Evolutionary conservation across 2,888 invertebrate species (phyloP).

Genomic region (Drosophila monieri): DNA sequence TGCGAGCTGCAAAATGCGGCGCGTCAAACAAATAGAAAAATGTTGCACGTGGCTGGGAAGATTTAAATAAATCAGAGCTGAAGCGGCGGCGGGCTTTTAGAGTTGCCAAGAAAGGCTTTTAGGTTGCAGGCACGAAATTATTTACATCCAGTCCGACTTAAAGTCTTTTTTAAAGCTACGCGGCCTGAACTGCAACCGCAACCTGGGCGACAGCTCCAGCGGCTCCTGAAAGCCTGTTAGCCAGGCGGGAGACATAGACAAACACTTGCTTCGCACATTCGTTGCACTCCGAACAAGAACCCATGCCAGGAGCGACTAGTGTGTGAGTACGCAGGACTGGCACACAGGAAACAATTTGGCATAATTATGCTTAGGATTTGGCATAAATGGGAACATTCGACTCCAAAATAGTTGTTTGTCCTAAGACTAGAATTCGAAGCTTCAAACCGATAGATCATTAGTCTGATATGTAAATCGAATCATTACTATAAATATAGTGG

Average conservation of each 20-base stretch:
- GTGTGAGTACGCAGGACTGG: slow-evolving; percentile 41
- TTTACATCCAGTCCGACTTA: slow-evolving; percentile 1
- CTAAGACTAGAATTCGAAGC: no score
- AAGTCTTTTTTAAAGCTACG: slow-evolving; percentile 19
- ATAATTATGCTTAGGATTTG: not conserved
- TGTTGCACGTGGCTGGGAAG: slow-evolving; percentile 50
- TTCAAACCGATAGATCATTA: not conserved
- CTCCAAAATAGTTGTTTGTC: no score
- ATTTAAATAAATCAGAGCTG: slow-evolving; percentile 48
- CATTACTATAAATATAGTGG: no score
- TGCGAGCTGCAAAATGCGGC: slow-evolving; percentile 39
- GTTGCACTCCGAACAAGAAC: slow-evolving; percentile 47
- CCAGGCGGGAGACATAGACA: slow-evolving; percentile 20
- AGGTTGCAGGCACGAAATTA: not conserved
- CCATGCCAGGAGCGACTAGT: slow-evolving; percentile 41
- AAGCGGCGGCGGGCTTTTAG: slow-evolving; percentile 3
- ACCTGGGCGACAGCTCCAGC: slow-evolving; percentile 38
- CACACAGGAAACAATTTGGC: slow-evolving; percentile 30
- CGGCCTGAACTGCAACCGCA: slow-evolving; percentile 37
- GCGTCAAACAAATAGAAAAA: slow-evolving; percentile 57
- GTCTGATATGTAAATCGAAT: no score
- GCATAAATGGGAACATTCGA: not conserved
- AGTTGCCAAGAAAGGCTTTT: not conserved
- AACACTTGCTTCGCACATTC: slow-evolving; percentile 33
- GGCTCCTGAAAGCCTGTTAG: slow-evolving; percentile 57